Conservation (phyloP, 2,888 invertebrate species). For the Callinectes sapidus region DNA sequence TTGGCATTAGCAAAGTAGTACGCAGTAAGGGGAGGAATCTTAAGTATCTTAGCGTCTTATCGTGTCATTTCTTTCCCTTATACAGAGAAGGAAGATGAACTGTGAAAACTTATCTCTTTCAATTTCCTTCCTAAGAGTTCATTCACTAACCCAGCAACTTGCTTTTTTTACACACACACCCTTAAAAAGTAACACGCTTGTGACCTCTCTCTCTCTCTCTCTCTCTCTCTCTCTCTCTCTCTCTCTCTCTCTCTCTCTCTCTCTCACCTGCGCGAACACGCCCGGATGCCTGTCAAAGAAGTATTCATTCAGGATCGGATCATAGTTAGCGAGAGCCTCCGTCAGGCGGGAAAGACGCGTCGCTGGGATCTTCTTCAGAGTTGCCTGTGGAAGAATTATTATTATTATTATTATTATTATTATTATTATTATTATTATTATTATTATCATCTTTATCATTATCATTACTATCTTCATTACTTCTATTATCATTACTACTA, state of each 20-base stretch:
- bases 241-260: slow-evolving; percentile 16
- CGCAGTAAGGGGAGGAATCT: no score
- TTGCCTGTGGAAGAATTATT: slow-evolving; percentile 81
- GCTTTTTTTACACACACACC: background rate
- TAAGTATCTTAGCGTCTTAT: no score
- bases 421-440: background rate
- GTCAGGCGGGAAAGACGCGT: slow-evolving; percentile 89
- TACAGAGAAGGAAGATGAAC: background rate
- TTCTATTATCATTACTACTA: no score
- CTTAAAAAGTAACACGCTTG: background rate
- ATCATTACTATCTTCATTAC: background rate
- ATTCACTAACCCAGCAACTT: background rate
- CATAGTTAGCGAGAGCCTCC: slow-evolving; percentile 98
- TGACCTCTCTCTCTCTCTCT: background rate
- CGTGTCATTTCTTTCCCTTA: background rate
- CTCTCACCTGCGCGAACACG: slow-evolving; percentile 87
- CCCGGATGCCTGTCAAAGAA: slow-evolving; percentile 99
- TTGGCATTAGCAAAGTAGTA: no score
- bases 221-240: slow-evolving; percentile 29
- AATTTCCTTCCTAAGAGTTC: background rate
- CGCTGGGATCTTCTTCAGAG: slow-evolving; percentile 97
- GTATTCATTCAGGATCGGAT: slow-evolving; percentile 99
- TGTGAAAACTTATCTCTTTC: background rate
- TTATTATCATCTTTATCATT: background rate
- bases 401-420: background rate